Evolutionary conservation across 2,113 vertebrate species (phyloP).

Genomic region (Struthio camelus): DNA sequence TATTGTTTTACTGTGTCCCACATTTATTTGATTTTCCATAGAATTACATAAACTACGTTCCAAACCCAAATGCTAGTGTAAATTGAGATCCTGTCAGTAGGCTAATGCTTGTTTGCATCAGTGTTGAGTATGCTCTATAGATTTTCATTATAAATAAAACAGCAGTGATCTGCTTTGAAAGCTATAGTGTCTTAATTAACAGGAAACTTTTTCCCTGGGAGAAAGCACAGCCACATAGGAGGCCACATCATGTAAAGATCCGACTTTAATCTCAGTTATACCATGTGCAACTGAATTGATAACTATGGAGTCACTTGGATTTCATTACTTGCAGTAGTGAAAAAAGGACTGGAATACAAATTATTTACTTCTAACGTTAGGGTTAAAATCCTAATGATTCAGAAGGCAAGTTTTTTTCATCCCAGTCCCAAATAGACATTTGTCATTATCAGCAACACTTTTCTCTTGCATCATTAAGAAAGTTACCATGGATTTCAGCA

Average conservation of each 20-base stretch:
- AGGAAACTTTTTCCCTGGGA: background rate
- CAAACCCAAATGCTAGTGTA: background rate
- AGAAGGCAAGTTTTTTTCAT: background rate
- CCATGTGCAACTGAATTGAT: background rate
- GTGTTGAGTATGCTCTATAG: background rate
- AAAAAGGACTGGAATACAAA: background rate
- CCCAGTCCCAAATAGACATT: background rate
- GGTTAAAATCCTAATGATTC: background rate
- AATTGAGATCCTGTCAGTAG: background rate
- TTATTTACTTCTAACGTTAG: background rate
- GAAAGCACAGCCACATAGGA: background rate
- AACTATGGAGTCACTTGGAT: background rate
- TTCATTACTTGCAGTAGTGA: conserved; percentile 7
- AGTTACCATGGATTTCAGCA: background rate
- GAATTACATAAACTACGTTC: background rate
- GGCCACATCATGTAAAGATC: background rate
- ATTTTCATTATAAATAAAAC: background rate
- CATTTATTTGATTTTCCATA: background rate
- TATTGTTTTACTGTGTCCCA: background rate
- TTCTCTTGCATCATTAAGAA: background rate
- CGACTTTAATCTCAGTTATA: background rate
- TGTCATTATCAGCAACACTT: background rate
- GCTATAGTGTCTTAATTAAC: background rate
- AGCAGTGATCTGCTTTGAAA: background rate
- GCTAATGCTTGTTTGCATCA: background rate